Base-by-base conservation (phyloP, 2,113 vertebrate genomes). In the Cyprinodon variegatus region DNA sequence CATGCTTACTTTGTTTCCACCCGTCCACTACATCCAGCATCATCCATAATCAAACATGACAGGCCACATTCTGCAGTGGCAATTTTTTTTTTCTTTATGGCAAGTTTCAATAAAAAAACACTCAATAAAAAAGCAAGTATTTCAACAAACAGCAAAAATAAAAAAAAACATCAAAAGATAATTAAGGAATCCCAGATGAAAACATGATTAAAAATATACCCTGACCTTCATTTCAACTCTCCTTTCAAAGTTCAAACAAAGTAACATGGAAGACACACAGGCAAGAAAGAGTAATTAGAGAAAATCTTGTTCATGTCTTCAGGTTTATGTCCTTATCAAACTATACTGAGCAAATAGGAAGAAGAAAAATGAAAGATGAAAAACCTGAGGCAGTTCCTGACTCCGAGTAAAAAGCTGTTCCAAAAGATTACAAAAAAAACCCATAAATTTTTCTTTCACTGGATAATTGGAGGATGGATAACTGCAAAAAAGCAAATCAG, bases 191-290 rank as follows among this genome's bases (percentile, higher is more conserved):
- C 81, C 80, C 70, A 20, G 36, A 77, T 86, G 70, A 76, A 81
- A 84, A 81, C 50, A 57, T n/a, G 14, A 17, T 20, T 4, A 0
- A 70, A 83, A 60, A 84, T 81, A 89, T 83, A 83, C 59, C 57
- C 45, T 76, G 77, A 84, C 89, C 88, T 82, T 50, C 62, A 64
- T 72, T 85, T 89, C 73, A 90, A 86, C 82, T 78, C 57, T 10
- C 50, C 76, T 83, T 80, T 78, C 14, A 73, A 83, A 90, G 82
- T 83, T 87, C 88, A 90, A 88, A 89, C 83, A 76, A 50, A 57
- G 20, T 46, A 48, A 43, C 14, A 46, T 11, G 61, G 4, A 43
- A 57, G 60, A 64, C 65, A 77, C 7, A 62, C 36, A 53, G 22
- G 36, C 5, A 59, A 72, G 62, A 74, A 67, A 38, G 43, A 45